Base-by-base conservation (phyloP, 2,888 invertebrate species). In the Sphinx pinastri region DNA sequence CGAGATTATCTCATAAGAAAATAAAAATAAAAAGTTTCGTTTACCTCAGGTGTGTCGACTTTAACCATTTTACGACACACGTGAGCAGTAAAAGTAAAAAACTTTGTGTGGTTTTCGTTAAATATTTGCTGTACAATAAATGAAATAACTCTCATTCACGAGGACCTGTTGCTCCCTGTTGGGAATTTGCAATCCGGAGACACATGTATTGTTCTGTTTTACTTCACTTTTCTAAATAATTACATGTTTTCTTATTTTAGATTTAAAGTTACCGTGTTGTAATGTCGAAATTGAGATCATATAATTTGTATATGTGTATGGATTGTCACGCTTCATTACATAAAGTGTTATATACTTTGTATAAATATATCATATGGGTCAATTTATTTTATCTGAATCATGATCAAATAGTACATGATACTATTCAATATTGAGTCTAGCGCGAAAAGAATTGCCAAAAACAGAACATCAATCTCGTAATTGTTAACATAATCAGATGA, bases 21-120 rank as follows among this genome's bases (percentile, higher is more conserved):
- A 63, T 63, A 49, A 63, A 63, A 63, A 49, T 49, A 49, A 63
- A 55, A 63, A 63, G 63, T 47, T 19, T 3, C 47, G 49, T 63
- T 49, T 49, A 63, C 63, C 49, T 49, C 49, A 63, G 19, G 63
- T 25, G 63, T 49, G 45, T 45, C 60, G 60, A 47, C 47, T 63
- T 45, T 60, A 60, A 63, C 19, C 47, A 63, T 63, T 63, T 63
- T 49, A 63, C 49, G 63, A 49, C 49, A 19, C 13, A 47, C 49
- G 19, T 49, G 19, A 47, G 63, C 49, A 49, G 19, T 63, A 63
- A 63, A 63, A 63, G 49, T 19, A 49, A 63, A 63, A 63, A 63
- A 19, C 6, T 31, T 58, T 58, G 31, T 63, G 47, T 14, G 63
- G 63, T 63, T 47, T 63, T 11, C 47, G 47, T 63, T 49, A 63